These are phyloP conservation scores for Crematogaster levior DNA, from an alignment of 2,888 invertebrate species.

Conservation along the genomic window DNA sequence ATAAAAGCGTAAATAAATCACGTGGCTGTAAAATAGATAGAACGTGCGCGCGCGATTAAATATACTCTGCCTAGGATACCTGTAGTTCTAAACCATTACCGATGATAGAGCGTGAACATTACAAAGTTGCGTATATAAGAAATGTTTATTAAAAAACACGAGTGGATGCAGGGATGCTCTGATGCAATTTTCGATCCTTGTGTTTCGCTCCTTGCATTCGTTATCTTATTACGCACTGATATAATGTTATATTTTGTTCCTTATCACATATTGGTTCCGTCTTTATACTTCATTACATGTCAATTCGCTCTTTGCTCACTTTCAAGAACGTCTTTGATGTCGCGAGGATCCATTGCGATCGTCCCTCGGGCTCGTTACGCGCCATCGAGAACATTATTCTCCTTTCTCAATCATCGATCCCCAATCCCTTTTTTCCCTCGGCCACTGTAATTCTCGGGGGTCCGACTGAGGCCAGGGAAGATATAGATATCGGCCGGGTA, in stretches of 20 bases:
- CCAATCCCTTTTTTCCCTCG: conserved; percentile 29
- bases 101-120: neutral
- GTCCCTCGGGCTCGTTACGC: conserved; percentile 32
- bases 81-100: neutral
- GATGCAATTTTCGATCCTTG: neutral
- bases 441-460: conserved; percentile 40
- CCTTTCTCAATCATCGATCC: conserved; percentile 51
- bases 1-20: too few relatives aligned
- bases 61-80: too few relatives aligned
- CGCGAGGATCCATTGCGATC: conserved; percentile 1
- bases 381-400: conserved; percentile 41
- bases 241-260: neutral
- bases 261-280: neutral
- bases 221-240: neutral
- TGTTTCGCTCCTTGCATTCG: neutral
- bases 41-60: neutral
- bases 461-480: conserved; percentile 35
- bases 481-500: conserved; percentile 62
- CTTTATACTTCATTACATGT: conserved; percentile 19
- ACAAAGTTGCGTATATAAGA: neutral
- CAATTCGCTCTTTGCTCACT: neutral
- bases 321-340: conserved; percentile 20
- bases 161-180: neutral
- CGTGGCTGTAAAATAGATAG: neutral
- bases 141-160: neutral